Conservation (phyloP, 2,797 vertebrate species). For the Streptopelia turtur region DNA sequence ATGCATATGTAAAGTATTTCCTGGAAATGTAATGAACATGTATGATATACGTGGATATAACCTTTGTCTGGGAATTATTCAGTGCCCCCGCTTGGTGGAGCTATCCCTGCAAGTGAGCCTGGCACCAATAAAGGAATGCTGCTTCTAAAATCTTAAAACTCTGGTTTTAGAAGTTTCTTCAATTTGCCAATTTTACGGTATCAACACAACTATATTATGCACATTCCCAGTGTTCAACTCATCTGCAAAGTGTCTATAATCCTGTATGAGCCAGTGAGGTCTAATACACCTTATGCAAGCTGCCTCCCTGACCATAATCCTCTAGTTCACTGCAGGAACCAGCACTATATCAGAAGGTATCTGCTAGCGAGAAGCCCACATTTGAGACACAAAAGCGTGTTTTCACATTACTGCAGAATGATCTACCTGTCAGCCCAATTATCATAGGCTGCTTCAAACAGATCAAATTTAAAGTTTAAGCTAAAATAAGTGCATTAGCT, state of each 20-base stretch:
- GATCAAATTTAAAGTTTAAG: not conserved
- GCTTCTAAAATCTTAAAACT: too few species aligned
- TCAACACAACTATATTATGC: not conserved
- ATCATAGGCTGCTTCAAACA: not conserved
- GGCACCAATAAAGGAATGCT: too few species aligned
- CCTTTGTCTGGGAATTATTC: too few species aligned
- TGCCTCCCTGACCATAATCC: not conserved
- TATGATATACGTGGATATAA: too few species aligned
- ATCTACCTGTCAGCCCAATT: not conserved
- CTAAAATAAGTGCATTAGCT: not conserved
- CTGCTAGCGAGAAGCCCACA: fast-evolving
- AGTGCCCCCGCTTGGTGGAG: too few species aligned
- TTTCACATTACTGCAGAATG: not conserved
- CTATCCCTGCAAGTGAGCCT: too few species aligned
- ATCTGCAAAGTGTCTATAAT: not conserved
- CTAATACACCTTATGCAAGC: not conserved
- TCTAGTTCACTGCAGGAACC: not conserved
- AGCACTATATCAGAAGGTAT: not conserved
- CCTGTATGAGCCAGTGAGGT: too few species aligned
- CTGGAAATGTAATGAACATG: too few species aligned
- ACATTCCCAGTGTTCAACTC: not conserved
- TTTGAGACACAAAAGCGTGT: not conserved
- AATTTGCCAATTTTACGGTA: too few species aligned
- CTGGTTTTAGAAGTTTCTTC: too few species aligned
- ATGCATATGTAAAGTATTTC: too few species aligned